These are phyloP conservation scores for Zosterops japonicus DNA, from an alignment of 2,113 vertebrate species.

Conservation along the genomic window DNA sequence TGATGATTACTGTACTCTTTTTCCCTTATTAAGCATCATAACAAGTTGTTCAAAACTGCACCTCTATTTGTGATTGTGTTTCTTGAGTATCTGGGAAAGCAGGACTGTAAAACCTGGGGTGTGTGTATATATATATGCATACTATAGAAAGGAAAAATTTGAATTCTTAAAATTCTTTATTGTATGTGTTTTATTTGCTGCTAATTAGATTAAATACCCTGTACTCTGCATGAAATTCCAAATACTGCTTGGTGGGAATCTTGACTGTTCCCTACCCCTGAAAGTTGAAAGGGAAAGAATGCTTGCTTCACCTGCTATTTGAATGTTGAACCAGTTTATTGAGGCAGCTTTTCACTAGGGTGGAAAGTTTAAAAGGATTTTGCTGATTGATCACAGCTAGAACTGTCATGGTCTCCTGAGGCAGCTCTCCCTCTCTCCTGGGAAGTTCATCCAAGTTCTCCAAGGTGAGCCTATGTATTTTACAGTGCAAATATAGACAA, in stretches of 20 bases:
- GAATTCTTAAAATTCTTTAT: background rate
- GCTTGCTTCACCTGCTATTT: background rate
- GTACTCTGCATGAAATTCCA: background rate
- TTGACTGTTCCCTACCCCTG: background rate
- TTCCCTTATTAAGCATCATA: background rate
- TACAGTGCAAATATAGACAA: background rate
- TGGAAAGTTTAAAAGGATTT: background rate
- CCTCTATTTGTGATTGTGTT: background rate
- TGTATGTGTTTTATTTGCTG: background rate
- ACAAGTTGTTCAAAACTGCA: background rate
- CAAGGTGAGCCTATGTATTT: background rate
- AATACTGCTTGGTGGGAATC: background rate
- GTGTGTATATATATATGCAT: accelerated
- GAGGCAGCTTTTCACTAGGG: background rate
- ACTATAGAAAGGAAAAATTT: background rate
- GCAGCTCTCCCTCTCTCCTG: background rate
- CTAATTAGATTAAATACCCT: background rate
- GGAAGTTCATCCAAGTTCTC: background rate
- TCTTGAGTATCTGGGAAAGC: background rate
- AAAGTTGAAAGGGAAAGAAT: background rate
- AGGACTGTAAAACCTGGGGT: background rate
- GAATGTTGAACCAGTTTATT: background rate
- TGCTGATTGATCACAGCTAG: background rate
- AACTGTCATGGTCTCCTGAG: background rate
- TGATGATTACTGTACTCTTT: background rate